phyloP scores from a whole-genome alignment of 2,113 vertebrate species.

The Cranoglanis bouderius region DNA sequence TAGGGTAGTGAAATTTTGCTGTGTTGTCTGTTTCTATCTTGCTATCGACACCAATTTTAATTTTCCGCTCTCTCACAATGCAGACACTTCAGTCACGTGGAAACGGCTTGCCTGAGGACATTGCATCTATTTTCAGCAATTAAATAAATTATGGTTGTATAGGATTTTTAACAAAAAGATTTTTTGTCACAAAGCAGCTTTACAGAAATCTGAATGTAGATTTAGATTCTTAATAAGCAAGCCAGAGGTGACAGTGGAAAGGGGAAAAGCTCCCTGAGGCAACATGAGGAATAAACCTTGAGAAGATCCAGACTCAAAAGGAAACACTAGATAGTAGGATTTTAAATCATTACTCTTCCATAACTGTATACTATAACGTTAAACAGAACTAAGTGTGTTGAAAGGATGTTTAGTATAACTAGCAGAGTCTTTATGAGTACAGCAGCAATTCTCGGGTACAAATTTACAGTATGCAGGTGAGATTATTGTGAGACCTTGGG shows the following conservation, averaged over 20 bases:
- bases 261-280: not conserved
- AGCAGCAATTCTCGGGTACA: not conserved
- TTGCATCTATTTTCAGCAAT: not conserved
- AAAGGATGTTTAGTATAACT: not conserved
- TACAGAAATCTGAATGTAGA: not conserved
- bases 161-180: not conserved
- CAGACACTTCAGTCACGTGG: slow-evolving; percentile 32
- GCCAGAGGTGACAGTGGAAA: not conserved
- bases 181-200: not conserved
- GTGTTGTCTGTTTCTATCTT: not conserved
- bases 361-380: not conserved
- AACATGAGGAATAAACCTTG: not conserved
- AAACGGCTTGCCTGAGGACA: slow-evolving; percentile 27
- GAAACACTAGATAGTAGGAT: not conserved
- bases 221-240: not conserved
- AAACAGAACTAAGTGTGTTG: not conserved
- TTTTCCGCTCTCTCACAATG: not conserved
- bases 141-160: not conserved
- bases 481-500: not conserved
- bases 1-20: slow-evolving; percentile 17
- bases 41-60: not conserved
- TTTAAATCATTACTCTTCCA: not conserved
- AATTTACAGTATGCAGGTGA: not conserved
- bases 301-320: too few relatives aligned
- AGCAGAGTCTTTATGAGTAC: not conserved